Base-by-base conservation (phyloP, 2,888 invertebrate species). In the Zaprionus lineosus region DNA sequence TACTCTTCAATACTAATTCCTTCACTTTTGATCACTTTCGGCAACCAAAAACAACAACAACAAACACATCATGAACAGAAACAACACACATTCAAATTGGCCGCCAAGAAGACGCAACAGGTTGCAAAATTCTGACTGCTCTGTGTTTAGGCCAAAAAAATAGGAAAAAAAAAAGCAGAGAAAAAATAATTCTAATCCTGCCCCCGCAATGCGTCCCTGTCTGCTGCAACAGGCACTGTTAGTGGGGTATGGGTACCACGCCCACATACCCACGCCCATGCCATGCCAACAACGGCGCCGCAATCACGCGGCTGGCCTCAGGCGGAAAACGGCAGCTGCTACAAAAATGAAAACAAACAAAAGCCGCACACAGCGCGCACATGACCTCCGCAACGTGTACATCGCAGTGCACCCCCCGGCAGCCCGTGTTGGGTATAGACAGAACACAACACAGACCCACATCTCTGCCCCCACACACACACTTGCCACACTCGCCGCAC, bases 241-340 rank as follows among this genome's bases (percentile, higher is more conserved):
- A 8, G 8, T 9, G 2, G 5, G 37, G 12, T 1, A 14, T 11
- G 24, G 26, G 36, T 9, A 9, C 16, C 24, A 14, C 33, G n/a
- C n/a, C n/a, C n/a, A n/a, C 21, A 26, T 44, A 19, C 40, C 62
- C 46, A 53, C 52, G 36, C 50, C 29, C 39, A 15, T 3, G 19
- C 7, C n/a, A 7, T 14, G 37, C 40, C 46, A 50, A n/a, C n/a
- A n/a, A 39, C 15, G 26, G 40, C 50, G 26, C 48, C 34, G 8
- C 55, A 50, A 71, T 69, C 66, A 65, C 51, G 74, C 70, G 70
- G 79, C 64, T 66, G 77, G 67, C 74, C 71, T 67, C 53, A 61
- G 71, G 55, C 47, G 53, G 24, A 40, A 58, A 58, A 53, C 46
- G 52, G 37, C 36, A 40, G 36, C 43, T 37, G 50, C 44, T 37